Conservation (phyloP, 2,888 invertebrate species). For the Julus scanicus region DNA sequence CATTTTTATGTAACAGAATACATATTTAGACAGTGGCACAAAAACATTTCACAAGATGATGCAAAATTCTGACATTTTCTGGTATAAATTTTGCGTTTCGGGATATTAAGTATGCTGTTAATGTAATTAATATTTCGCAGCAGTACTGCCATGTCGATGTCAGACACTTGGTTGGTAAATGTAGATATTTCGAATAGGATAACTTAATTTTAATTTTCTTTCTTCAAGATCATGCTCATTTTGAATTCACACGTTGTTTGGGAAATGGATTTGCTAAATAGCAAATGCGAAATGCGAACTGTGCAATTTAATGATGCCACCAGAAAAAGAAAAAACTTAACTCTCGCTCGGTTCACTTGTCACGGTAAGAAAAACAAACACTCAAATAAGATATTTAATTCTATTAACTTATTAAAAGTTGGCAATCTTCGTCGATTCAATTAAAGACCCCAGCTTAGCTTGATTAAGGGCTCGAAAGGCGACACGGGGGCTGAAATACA, state of each 20-base stretch:
- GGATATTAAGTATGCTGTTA: no score
- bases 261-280: not conserved
- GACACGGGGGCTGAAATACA: not conserved
- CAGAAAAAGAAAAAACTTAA: not conserved
- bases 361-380: not conserved
- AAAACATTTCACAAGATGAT: no score
- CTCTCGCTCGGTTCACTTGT: not conserved
- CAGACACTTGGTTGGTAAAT: no score
- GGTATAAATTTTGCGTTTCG: no score
- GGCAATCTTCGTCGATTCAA: not conserved
- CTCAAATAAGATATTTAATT: conserved; percentile 1
- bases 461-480: not conserved
- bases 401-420: not conserved
- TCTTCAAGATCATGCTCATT: not conserved
- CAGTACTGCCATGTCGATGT: no score
- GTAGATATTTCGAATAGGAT: no score
- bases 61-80: no score
- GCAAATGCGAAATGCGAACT: not conserved
- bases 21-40: no score
- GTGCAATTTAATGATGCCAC: not conserved
- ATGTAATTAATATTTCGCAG: no score
- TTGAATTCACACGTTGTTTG: not conserved
- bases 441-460: not conserved
- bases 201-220: no score
- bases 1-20: no score